phyloP scores from a whole-genome alignment of 2,797 vertebrate genomes.

The Parauchenoglanis punctatus region DNA sequence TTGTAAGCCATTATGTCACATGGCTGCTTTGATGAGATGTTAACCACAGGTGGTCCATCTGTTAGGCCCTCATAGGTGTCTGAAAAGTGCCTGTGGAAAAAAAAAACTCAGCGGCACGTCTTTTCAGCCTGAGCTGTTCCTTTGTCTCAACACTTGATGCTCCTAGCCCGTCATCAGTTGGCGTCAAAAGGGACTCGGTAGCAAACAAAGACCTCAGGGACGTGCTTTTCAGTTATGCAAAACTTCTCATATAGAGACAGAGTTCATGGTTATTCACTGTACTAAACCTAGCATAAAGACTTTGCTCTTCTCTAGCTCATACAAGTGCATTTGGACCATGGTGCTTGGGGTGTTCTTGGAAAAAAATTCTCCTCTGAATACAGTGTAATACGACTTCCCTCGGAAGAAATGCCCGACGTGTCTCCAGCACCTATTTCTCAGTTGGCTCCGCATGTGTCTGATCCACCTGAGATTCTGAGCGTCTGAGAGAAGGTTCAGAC shows the following conservation, averaged over 20 bases:
- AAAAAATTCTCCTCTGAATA: constrained; percentile 1
- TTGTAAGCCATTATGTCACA: constrained; percentile 59
- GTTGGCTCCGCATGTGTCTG: background rate
- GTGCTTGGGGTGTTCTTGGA: constrained; percentile 10
- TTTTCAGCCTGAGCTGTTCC: constrained; percentile 10
- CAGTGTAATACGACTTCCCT: background rate
- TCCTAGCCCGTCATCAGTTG: constrained; percentile 5
- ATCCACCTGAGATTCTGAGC: background rate
- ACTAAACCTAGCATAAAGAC: background rate
- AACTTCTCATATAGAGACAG: background rate
- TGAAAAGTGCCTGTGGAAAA: constrained; percentile 34
- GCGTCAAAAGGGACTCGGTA: background rate
- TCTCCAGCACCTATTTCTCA: background rate
- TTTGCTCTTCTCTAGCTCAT: background rate
- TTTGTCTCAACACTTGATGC: constrained; percentile 27
- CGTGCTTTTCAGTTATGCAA: background rate
- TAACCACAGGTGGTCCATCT: constrained; percentile 53
- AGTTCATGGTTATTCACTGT: background rate
- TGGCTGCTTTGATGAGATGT: constrained; percentile 57
- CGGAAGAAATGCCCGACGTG: background rate
- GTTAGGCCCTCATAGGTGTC: constrained; percentile 54
- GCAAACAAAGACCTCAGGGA: background rate
- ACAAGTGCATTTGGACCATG: background rate
- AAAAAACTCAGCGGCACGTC: background rate
- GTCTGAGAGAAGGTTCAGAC: background rate